Conservation (phyloP, 1,140 invertebrate genomes). For the Microplitis demolitor region DNA sequence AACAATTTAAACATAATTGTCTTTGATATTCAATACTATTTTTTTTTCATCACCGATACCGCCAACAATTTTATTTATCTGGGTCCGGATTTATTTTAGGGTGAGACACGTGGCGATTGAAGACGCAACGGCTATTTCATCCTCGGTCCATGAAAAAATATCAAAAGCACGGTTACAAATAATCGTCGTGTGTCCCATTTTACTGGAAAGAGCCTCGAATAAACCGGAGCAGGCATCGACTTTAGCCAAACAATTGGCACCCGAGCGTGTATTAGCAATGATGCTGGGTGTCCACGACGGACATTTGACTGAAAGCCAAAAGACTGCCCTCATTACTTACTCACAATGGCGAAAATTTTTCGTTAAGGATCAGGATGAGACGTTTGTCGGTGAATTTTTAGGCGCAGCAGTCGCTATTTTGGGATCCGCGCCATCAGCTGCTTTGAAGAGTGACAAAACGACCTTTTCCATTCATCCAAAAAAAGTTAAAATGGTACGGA, state of each 20-base stretch:
- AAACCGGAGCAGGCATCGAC: constrained; percentile 60
- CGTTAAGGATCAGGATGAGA: constrained; percentile 78
- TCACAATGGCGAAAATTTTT: constrained; percentile 77
- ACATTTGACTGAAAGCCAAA: constrained; percentile 67
- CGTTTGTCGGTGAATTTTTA: constrained; percentile 80
- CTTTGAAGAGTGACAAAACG: constrained; percentile 64
- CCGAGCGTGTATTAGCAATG: constrained; percentile 77
- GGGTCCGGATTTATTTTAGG: constrained; percentile 55
- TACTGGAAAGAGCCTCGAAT: constrained; percentile 68
- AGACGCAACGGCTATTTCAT: constrained; percentile 66
- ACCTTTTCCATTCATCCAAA: constrained; percentile 79
- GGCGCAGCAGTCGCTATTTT: constrained; percentile 77
- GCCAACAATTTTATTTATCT: too few species aligned
- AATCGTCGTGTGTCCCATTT: constrained; percentile 76
- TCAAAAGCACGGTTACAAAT: constrained; percentile 74
- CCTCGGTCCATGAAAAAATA: constrained; percentile 63
- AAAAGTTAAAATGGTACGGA: constrained; percentile 76
- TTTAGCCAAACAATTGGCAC: constrained; percentile 68
- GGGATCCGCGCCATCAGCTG: constrained; percentile 64
- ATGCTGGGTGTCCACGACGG: constrained; percentile 74
- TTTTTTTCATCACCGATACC: too few species aligned
- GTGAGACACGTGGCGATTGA: constrained; percentile 75
- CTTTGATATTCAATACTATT: not conserved
- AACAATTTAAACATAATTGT: not conserved
- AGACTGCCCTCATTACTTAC: constrained; percentile 70